These are phyloP conservation scores for Callosobruchus maculatus DNA, from an alignment of 2,888 invertebrate species.

Conservation along the genomic window DNA sequence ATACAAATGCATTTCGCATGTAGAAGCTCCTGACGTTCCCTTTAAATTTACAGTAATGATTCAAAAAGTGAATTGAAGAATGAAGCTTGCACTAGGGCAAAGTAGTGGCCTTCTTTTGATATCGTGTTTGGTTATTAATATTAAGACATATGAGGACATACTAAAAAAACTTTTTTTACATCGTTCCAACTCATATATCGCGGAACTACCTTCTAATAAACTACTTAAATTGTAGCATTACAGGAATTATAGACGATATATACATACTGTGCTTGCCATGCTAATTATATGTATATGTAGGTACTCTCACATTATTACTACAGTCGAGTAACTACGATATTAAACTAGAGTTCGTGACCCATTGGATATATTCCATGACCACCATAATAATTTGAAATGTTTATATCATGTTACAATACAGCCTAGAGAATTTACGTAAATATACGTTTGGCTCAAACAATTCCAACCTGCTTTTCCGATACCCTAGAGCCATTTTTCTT, in stretches of 20 bases:
- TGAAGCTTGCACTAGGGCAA: no score
- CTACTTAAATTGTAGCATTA: not conserved
- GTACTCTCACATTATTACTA: not conserved
- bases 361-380: not conserved
- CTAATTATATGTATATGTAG: not conserved
- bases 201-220: no score
- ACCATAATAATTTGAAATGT: not conserved
- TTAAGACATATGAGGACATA: no score
- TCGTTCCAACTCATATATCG: no score
- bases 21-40: no score
- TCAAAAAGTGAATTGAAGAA: no score
- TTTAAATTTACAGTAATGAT: no score
- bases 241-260: not conserved
- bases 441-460: not conserved
- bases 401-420: not conserved
- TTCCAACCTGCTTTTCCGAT: not conserved
- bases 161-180: no score
- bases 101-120: no score
- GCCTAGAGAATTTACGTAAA: not conserved
- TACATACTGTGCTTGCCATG: not conserved
- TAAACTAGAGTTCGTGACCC: not conserved
- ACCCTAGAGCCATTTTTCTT: no score
- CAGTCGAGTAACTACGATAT: not conserved
- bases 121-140: no score
- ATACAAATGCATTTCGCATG: no score